Conservation (phyloP, 2,113 vertebrate genomes). For the Sarotherodon lohbergeri region DNA sequence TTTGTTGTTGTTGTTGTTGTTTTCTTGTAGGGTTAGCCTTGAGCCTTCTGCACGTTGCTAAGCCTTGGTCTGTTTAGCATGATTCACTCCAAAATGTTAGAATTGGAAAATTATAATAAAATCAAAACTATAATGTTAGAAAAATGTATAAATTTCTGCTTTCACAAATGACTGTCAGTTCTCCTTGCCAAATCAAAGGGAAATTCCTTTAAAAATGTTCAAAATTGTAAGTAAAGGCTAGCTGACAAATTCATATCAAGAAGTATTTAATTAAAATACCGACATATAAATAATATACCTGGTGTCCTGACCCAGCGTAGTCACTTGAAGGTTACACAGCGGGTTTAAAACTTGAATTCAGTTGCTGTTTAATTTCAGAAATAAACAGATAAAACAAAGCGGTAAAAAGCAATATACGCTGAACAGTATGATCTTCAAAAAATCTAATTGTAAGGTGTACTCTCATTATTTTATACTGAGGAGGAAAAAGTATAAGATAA, state of each 20-base stretch:
- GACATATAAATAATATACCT: neutral
- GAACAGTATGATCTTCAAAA: neutral
- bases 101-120: neutral
- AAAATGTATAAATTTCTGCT: neutral
- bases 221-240: neutral
- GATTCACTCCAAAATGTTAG: neutral
- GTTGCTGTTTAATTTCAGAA: neutral
- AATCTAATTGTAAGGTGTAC: neutral
- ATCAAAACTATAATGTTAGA: neutral
- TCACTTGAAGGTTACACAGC: neutral
- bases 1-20: neutral
- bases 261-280: neutral
- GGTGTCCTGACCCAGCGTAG: neutral
- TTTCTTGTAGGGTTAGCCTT: neutral
- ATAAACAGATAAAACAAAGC: neutral
- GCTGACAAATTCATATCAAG: neutral
- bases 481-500: neutral
- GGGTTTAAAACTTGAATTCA: neutral
- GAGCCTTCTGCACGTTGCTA: neutral
- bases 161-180: neutral
- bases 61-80: neutral
- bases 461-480: neutral
- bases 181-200: neutral
- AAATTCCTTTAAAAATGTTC: neutral
- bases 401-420: neutral